These are phyloP conservation scores for Papilio xuthus DNA, from an alignment of 1,140 invertebrate genomes.

Conservation along the genomic window DNA sequence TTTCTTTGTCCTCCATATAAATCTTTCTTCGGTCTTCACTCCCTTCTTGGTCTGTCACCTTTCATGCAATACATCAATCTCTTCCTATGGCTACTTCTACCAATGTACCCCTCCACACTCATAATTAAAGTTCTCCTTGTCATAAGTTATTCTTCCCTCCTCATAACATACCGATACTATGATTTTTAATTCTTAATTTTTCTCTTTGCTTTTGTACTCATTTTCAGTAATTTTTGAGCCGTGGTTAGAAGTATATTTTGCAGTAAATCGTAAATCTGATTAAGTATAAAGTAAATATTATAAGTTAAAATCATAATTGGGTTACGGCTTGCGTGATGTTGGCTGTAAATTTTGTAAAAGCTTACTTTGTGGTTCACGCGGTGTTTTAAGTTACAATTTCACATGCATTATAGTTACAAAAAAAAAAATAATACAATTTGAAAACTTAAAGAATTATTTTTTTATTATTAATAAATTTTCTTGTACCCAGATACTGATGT, in stretches of 20 bases:
- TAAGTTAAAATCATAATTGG: neutral
- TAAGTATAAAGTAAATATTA: neutral
- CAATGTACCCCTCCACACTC: no score
- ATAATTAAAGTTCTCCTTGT: no score
- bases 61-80: no score
- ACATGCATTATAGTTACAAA: slow-evolving; percentile 2
- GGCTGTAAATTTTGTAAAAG: neutral
- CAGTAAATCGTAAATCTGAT: neutral
- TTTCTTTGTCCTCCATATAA: no score
- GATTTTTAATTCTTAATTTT: neutral
- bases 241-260: neutral
- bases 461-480: neutral
- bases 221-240: neutral
- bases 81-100: no score
- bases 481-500: neutral
- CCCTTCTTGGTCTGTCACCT: no score
- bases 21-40: no score
- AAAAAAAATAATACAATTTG: neutral
- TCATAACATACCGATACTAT: no score
- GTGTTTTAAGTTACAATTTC: neutral
- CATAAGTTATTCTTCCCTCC: no score
- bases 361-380: neutral
- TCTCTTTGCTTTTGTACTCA: neutral
- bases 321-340: neutral
- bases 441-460: no score